phyloP scores from a whole-genome alignment of 2,888 invertebrate species.

The Rambutsinella grinnellia region DNA sequence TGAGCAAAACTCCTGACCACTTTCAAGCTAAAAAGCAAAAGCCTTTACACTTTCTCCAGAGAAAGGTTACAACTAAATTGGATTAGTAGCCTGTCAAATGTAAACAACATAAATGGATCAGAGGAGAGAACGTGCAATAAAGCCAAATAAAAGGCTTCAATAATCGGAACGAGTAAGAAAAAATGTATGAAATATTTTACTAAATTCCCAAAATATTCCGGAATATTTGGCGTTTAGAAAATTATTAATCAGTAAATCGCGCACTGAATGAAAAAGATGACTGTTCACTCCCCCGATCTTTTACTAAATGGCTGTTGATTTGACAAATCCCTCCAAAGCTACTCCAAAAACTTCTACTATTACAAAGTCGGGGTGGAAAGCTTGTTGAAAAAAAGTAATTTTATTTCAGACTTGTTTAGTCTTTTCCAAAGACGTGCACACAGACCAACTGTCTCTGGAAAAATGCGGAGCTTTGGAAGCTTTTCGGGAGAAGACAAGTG shows the following conservation, averaged over 20 bases:
- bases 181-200: too few relatives aligned
- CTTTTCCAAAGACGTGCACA: conserved; percentile 39
- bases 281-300: too few relatives aligned
- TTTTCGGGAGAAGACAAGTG: conserved; percentile 15
- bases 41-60: conserved; percentile 37
- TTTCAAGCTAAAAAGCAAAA: too few relatives aligned
- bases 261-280: too few relatives aligned
- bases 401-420: conserved; percentile 23
- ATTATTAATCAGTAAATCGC: too few relatives aligned
- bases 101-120: conserved; percentile 62
- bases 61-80: conserved; percentile 57
- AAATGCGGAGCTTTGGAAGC: conserved; percentile 42
- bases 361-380: too few relatives aligned
- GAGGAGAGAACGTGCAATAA: conserved; percentile 8
- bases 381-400: conserved; percentile 45
- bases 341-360: too few relatives aligned
- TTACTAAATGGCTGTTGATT: too few relatives aligned
- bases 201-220: too few relatives aligned
- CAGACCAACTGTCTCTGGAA: conserved; percentile 43
- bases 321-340: too few relatives aligned
- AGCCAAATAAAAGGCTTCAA: not conserved
- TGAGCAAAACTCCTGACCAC: too few relatives aligned
- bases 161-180: not conserved
- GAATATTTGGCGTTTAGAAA: too few relatives aligned
- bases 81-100: conserved; percentile 66